Percentiles rank a stretch among this genome's conserved stretches.
These are phyloP conservation scores for Lasius platythorax DNA, from an alignment of 2,888 invertebrate species.

Conservation along the genomic window DNA sequence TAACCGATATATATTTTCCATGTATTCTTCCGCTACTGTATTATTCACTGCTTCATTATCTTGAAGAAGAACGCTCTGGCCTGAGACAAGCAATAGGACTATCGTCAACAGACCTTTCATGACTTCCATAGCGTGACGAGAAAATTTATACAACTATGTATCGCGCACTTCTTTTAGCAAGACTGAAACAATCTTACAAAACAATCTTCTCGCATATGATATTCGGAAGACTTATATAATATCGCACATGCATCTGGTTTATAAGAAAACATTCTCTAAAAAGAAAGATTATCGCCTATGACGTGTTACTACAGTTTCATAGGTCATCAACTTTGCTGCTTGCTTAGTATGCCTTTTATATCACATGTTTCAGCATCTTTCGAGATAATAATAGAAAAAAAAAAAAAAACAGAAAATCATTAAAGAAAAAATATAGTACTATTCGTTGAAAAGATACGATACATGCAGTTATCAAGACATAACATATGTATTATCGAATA, in stretches of 20 bases:
- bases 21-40: background rate
- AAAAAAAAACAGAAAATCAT: background rate
- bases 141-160: background rate
- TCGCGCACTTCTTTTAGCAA: background rate
- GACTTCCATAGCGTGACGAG: background rate
- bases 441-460: background rate
- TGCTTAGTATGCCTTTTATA: background rate
- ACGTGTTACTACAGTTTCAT: background rate
- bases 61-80: background rate
- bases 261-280: background rate
- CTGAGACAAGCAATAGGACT: background rate
- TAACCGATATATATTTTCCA: slow-evolving; percentile 82
- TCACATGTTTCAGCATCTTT: background rate
- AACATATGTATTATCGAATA: background rate
- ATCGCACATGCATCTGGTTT: no score
- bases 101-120: background rate
- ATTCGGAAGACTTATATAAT: background rate
- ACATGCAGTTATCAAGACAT: background rate
- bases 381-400: background rate
- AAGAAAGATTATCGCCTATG: slow-evolving; percentile 1
- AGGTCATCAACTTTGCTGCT: background rate
- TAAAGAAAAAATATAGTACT: background rate
- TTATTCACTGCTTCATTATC: background rate
- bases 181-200: background rate
- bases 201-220: background rate